These are phyloP conservation scores for Micoletzkya japonica DNA, from an alignment of 2,888 invertebrate species.

Conservation along the genomic window DNA sequence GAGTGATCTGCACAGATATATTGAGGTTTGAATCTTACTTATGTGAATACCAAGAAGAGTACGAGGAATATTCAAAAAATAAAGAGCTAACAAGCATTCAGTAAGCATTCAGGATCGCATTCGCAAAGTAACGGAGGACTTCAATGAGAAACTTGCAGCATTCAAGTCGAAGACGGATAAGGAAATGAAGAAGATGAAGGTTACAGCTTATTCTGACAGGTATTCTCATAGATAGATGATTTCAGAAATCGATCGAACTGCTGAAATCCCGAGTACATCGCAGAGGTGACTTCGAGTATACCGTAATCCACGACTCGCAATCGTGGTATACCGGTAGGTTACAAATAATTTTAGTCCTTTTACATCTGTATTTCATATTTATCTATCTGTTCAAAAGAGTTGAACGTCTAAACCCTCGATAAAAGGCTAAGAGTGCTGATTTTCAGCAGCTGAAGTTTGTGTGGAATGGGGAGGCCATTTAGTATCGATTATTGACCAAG, in stretches of 20 bases:
- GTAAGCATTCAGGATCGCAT: conserved; percentile 21
- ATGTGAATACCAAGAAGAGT: too few species aligned
- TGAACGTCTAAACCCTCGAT: not conserved
- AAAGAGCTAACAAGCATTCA: not conserved
- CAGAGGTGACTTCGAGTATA: conserved; percentile 21
- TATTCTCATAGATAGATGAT: not conserved
- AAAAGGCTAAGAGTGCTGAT: not conserved
- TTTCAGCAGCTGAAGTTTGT: conserved; percentile 42
- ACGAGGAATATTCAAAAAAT: too few species aligned
- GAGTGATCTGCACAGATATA: conserved; percentile 12
- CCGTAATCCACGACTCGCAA: conserved; percentile 27
- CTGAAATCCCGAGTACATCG: conserved; percentile 22
- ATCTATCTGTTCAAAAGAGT: too few species aligned
- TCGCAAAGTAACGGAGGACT: conserved; percentile 18
- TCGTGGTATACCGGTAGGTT: conserved; percentile 28
- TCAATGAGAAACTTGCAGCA: conserved; percentile 31
- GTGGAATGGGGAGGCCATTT: conserved; percentile 45
- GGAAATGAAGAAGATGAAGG: conserved; percentile 34
- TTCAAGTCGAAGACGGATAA: conserved; percentile 33
- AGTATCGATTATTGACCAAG: conserved; percentile 35
- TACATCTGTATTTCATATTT: too few species aligned
- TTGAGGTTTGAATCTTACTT: conserved; percentile 19
- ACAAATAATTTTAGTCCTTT: too few species aligned
- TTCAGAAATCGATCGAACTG: conserved; percentile 27
- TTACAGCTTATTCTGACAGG: not conserved